Conservation (phyloP, 1,140 invertebrate species). For the Drosophila persimilis region DNA sequence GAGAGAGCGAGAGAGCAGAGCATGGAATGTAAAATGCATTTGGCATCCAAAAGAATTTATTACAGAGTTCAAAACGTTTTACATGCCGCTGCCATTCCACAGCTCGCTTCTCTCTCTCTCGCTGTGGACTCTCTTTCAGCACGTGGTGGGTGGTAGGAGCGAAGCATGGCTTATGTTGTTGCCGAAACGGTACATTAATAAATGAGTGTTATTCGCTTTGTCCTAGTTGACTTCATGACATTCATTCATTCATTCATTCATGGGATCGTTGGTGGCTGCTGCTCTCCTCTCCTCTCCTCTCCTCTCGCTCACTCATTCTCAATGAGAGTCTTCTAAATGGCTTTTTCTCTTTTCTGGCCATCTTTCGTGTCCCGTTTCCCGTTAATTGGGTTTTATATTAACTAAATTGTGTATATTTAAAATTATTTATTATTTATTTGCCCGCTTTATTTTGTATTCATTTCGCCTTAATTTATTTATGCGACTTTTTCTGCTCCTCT, state of each 20-base stretch:
- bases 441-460: slow-evolving; percentile 52
- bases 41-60: slow-evolving; percentile 60
- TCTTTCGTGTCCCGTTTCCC: slow-evolving; percentile 43
- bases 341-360: slow-evolving; percentile 33
- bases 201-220: slow-evolving; percentile 80
- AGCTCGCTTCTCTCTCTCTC: slow-evolving; percentile 9
- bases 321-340: slow-evolving; percentile 63
- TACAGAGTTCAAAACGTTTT: slow-evolving; percentile 59
- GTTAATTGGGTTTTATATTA: slow-evolving; percentile 77
- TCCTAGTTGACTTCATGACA: slow-evolving; percentile 80
- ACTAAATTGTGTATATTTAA: slow-evolving; percentile 66
- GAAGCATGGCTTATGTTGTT: slow-evolving; percentile 24
- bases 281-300: slow-evolving; percentile 8
- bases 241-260: slow-evolving; percentile 74
- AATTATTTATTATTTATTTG: slow-evolving; percentile 45
- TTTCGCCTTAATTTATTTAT: slow-evolving; percentile 68
- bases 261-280: slow-evolving; percentile 36
- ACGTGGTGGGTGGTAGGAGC: not conserved
- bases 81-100: slow-evolving; percentile 33
- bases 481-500: slow-evolving; percentile 25
- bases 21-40: slow-evolving; percentile 24
- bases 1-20: not conserved
- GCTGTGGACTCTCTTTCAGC: not conserved
- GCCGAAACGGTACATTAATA: slow-evolving; percentile 75
- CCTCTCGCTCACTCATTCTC: slow-evolving; percentile 12